Conservation (phyloP, 2,113 vertebrate genomes). For the Isichthys henryi region DNA sequence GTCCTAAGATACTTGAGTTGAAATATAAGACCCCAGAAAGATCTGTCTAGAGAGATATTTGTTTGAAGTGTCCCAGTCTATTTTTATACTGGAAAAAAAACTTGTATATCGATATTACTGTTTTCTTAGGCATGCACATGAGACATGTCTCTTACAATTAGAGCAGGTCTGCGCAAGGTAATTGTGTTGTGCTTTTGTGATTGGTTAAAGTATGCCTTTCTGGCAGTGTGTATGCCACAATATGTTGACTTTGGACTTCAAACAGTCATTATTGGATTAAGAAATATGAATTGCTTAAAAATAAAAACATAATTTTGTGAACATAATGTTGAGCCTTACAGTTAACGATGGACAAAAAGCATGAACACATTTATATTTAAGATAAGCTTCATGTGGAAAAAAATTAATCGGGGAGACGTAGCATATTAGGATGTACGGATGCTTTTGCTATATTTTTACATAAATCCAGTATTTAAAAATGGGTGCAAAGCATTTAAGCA, state of each 20-base stretch:
- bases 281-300: neutral
- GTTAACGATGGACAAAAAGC: neutral
- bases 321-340: neutral
- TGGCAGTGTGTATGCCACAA: neutral
- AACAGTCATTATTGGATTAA: neutral
- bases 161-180: neutral
- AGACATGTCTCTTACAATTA: neutral
- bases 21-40: neutral
- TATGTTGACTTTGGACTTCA: neutral
- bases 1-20: neutral
- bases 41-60: neutral
- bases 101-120: neutral
- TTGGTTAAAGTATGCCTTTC: neutral
- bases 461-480: neutral
- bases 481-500: neutral
- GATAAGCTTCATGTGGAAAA: neutral
- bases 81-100: neutral
- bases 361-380: neutral
- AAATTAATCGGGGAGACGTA: neutral
- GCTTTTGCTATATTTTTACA: neutral
- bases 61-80: neutral
- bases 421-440: neutral
- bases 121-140: neutral
- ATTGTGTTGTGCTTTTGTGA: neutral
- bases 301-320: neutral